phyloP scores from a whole-genome alignment of 2,888 invertebrate genomes.

The Opisthograptis luteolata region DNA sequence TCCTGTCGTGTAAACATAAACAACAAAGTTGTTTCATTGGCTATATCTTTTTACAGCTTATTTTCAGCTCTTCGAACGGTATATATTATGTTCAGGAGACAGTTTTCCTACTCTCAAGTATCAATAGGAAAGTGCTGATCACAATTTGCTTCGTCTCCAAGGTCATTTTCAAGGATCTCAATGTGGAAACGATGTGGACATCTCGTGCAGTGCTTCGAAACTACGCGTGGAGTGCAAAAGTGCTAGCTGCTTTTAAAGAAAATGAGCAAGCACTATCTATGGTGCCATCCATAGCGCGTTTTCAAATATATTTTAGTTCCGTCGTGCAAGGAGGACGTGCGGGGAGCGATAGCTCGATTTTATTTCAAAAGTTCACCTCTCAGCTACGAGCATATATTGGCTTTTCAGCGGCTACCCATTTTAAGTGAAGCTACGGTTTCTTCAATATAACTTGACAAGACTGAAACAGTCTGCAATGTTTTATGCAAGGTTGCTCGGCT shows the following conservation, averaged over 20 bases:
- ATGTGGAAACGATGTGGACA: no score
- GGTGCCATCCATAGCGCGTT: constrained; percentile 8
- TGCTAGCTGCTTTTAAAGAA: constrained; percentile 4
- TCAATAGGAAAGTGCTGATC: no score
- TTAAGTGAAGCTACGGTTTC: constrained; percentile 36
- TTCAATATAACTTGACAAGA: constrained; percentile 30
- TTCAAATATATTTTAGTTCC: constrained; percentile 52
- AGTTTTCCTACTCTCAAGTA: no score
- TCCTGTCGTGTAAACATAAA: no score
- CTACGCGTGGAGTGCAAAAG: neutral
- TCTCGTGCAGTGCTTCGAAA: neutral
- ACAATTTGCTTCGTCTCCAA: no score
- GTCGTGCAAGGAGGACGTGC: constrained; percentile 7
- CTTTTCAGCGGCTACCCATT: constrained; percentile 41
- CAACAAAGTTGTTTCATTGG: no score
- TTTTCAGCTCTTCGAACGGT: no score
- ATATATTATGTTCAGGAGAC: no score
- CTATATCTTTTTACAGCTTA: no score
- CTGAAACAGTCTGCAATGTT: neutral
- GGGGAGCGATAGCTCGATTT: constrained; percentile 40
- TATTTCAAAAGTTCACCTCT: constrained; percentile 67
- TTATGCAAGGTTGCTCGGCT: neutral
- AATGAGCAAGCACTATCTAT: neutral
- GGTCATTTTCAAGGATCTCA: no score
- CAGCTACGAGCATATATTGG: no score